Base-by-base conservation (phyloP, 1,140 invertebrate species). In the Teleopsis dalmanni region DNA sequence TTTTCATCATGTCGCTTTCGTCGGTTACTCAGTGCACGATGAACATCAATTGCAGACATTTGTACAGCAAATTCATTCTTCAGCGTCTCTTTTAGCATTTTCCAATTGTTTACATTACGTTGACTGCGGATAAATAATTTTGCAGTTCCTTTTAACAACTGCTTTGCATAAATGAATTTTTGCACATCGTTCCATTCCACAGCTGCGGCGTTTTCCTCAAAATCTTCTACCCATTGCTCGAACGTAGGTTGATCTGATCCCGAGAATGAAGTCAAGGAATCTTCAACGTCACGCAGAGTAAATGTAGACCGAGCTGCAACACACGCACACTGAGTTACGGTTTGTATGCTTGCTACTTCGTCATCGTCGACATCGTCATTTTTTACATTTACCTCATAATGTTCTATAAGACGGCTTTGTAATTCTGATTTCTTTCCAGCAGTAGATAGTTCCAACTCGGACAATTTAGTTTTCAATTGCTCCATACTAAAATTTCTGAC, bases 81-180 rank as follows among this genome's bases (percentile, higher is more conserved):
- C 8, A 47, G 34, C 10, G 3, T 25, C 9, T 5, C 7, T 16
- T 47, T 47, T n/a, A 47, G 16, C n/a, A 34, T n/a, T 4, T 14
- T 5, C 33, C 33, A 47, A 34, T 23, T 26, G 9, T 26, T 37
- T 13, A 47, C 23, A 13, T 11, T 14, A n/a, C 3, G 10, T 23
- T 37, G 34, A 27, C 45, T 47, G 22, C 45, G 36, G 1, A 47
- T 14, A 16, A 48, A 48, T 5, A 41, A n/a, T 19, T 31, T 38
- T 4, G 36, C 47, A 7, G 37, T 37, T 9, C 47, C 47, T 19
- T 29, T 48, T 4, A 48, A 22, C 13, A 48, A 33, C 16, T 40
- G 47, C 19, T 48, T 48, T 3, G n/a, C 35, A 13, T 48, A 48
- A 1, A 48, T 21, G 22, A 29, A 41, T 14, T 40, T 48, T 27